Conservation (phyloP, 2,888 invertebrate genomes). For the Drosophila koepferae region DNA sequence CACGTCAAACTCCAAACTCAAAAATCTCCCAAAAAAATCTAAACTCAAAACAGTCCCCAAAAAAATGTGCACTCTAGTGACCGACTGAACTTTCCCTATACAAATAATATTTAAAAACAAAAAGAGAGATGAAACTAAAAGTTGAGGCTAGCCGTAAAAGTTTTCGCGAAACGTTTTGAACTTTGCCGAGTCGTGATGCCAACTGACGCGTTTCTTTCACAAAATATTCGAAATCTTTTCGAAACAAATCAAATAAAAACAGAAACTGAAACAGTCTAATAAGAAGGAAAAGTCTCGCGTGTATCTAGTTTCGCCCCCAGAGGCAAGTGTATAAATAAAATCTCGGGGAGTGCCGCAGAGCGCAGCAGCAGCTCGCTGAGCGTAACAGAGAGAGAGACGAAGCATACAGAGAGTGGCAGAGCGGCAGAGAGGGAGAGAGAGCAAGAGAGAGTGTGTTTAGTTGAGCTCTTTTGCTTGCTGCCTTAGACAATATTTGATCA, state of each 20-base stretch:
- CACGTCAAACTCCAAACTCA: not conserved
- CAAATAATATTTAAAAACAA: constrained; percentile 3
- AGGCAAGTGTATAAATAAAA: constrained; percentile 80
- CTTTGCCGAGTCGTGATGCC: constrained; percentile 84
- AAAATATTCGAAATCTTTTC: constrained; percentile 71
- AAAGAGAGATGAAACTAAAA: not conserved
- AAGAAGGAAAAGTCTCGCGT: constrained; percentile 37
- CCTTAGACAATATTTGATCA: constrained; percentile 65
- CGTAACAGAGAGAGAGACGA: constrained; percentile 19
- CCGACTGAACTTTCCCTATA: constrained; percentile 82
- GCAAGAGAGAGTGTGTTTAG: not conserved
- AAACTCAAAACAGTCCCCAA: constrained; percentile 4
- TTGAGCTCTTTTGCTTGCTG: constrained; percentile 13
- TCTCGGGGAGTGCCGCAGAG: constrained; percentile 56
- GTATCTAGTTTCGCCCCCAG: constrained; percentile 78
- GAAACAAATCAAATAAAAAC: constrained; percentile 10
- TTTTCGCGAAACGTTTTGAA: constrained; percentile 74
- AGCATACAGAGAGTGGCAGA: not conserved
- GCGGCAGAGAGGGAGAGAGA: not conserved
- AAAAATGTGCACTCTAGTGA: constrained; percentile 73
- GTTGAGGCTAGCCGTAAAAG: constrained; percentile 41
- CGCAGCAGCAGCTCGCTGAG: constrained; percentile 29
- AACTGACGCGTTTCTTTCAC: constrained; percentile 77
- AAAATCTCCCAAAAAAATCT: not conserved
- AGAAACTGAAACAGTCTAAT: constrained; percentile 6